A percentile compares a stretch with the other conserved stretches of the same genome.
Conservation (phyloP, 2,888 invertebrate species). For the Clivina fossor region DNA sequence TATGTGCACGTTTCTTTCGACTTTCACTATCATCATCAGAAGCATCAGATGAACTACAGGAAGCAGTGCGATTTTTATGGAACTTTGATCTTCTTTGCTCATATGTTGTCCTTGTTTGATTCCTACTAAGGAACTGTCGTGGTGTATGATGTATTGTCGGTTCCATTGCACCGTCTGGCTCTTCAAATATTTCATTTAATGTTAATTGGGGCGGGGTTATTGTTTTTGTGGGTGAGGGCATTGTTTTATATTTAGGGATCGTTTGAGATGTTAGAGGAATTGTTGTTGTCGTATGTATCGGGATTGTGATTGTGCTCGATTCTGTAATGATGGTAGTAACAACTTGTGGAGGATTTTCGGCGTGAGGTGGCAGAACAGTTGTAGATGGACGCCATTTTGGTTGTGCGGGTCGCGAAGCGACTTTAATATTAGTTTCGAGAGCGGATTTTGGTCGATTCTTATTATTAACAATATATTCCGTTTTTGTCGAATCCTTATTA, state of each 20-base stretch:
- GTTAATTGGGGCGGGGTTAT: conserved; percentile 53
- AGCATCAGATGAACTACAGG: conserved; percentile 92
- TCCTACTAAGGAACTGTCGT: conserved; percentile 48
- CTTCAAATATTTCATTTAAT: conserved; percentile 70
- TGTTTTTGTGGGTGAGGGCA: conserved; percentile 58
- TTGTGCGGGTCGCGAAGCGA: conserved; percentile 21
- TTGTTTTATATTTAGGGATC: conserved; percentile 59
- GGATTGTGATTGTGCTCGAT: conserved; percentile 59
- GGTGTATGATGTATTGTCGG: conserved; percentile 44
- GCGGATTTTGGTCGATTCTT: conserved; percentile 46
- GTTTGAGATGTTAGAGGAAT: conserved; percentile 46
- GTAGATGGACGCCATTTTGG: conserved; percentile 24
- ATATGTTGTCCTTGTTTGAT: conserved; percentile 49
- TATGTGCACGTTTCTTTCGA: conserved; percentile 78
- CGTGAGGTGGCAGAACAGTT: conserved; percentile 40
- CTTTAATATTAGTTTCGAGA: conserved; percentile 42
- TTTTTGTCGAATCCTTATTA: conserved; percentile 7
- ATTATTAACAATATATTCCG: conserved; percentile 14
- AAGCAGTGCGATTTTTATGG: conserved; percentile 76
- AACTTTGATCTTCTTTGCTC: conserved; percentile 68
- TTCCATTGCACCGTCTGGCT: conserved; percentile 54
- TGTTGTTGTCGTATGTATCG: conserved; percentile 52
- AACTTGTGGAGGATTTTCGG: conserved; percentile 37
- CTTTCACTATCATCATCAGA: conserved; percentile 85
- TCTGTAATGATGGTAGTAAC: conserved; percentile 55